Evolutionary conservation across 2,888 invertebrate genomes (phyloP).

Genomic region (Dicroscelio sp.): DNA sequence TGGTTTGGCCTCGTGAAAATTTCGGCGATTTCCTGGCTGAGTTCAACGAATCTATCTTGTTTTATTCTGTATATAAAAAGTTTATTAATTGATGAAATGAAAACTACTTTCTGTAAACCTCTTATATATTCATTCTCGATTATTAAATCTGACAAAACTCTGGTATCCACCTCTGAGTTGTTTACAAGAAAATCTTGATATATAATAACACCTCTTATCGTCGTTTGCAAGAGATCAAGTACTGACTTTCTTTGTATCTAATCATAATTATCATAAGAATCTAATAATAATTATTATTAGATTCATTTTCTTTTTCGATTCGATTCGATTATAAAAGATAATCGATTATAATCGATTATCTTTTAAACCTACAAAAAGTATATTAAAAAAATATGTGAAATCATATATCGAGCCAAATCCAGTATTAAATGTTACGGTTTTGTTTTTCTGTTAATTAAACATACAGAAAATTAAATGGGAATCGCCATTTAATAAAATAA

Average conservation of each 20-base stretch:
- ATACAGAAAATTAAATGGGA: too few relatives aligned
- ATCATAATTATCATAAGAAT: too few relatives aligned
- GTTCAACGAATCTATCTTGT: conserved; percentile 25
- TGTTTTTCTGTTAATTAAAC: too few relatives aligned
- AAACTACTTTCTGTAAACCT: conserved; percentile 34
- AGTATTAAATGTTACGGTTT: too few relatives aligned
- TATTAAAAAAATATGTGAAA: too few relatives aligned
- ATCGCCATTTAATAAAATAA: too few relatives aligned
- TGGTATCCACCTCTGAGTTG: conserved; percentile 23
- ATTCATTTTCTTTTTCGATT: too few relatives aligned
- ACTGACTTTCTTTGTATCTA: conserved; percentile 33
- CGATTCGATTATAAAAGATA: too few relatives aligned
- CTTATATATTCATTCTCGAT: conserved; percentile 41
- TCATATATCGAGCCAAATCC: too few relatives aligned
- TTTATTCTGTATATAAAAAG: conserved; percentile 46
- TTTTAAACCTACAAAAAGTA: too few relatives aligned
- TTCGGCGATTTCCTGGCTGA: conserved; percentile 33
- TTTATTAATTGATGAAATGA: conserved; percentile 12
- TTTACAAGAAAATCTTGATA: conserved; percentile 43
- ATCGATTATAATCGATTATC: too few relatives aligned
- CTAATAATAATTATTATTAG: too few relatives aligned
- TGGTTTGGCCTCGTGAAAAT: conserved; percentile 33
- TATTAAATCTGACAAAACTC: conserved; percentile 43
- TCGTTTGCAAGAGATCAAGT: conserved; percentile 38
- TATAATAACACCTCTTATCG: conserved; percentile 15